These are phyloP conservation scores for Rhabdornis inornatus DNA, from an alignment of 2,113 vertebrate species.

Conservation along the genomic window DNA sequence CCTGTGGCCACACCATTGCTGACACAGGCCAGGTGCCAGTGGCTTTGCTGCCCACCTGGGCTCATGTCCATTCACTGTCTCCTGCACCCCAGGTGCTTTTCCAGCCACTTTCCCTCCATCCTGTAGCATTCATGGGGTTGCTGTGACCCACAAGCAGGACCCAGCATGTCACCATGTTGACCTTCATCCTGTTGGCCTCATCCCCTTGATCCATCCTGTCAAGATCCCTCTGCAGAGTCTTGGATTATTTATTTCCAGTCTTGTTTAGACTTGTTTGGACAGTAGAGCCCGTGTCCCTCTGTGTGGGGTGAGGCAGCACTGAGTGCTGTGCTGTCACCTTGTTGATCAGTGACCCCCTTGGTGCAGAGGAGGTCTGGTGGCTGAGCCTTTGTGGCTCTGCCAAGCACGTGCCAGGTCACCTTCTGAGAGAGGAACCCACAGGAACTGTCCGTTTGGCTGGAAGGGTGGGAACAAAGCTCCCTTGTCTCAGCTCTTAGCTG, in stretches of 20 bases:
- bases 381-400: not conserved
- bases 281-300: not conserved
- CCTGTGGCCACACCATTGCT: not conserved
- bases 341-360: not conserved
- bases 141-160: not conserved
- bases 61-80: too few species aligned
- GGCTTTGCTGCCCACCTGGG: too few species aligned
- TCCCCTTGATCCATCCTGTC: not conserved
- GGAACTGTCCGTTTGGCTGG: not conserved
- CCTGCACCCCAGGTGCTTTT: not conserved
- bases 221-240: not conserved
- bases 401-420: not conserved
- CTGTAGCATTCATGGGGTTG: not conserved
- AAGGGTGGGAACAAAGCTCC: not conserved
- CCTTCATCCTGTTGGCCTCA: not conserved
- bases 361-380: not conserved
- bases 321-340: not conserved
- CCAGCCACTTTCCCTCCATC: not conserved
- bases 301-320: rapidly evolving
- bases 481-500: not conserved
- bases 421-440: not conserved
- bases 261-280: not conserved
- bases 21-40: not conserved
- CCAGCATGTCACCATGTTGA: not conserved
- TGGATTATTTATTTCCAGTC: not conserved